Conservation (phyloP, 2,113 vertebrate species). For the Cheilinus undulatus region DNA sequence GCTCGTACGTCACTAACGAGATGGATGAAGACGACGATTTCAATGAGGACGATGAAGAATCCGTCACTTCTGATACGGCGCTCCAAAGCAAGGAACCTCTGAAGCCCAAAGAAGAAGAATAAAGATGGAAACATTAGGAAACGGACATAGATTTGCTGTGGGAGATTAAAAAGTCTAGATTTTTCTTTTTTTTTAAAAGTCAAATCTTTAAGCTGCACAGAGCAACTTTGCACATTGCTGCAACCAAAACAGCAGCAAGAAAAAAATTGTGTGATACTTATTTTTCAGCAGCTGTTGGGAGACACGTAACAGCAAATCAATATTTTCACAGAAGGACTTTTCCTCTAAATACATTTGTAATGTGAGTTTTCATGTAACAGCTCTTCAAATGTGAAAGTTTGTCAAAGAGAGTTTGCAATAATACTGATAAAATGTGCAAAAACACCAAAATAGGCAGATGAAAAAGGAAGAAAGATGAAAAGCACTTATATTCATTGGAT, state of each 20-base stretch:
- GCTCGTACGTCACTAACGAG: conserved; percentile 65
- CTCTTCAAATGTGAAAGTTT: too few relatives aligned
- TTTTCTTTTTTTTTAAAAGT: background rate
- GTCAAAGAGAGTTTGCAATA: too few relatives aligned
- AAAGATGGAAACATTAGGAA: background rate
- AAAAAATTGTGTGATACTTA: too few relatives aligned
- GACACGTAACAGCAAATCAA: too few relatives aligned
- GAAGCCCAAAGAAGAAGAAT: conserved; percentile 14
- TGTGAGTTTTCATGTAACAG: too few relatives aligned
- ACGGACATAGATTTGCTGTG: background rate
- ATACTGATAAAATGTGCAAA: too few relatives aligned
- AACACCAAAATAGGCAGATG: too few relatives aligned
- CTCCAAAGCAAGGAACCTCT: conserved; percentile 37
- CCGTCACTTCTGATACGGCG: background rate
- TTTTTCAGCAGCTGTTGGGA: too few relatives aligned
- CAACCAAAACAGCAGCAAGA: background rate
- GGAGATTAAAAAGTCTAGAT: background rate
- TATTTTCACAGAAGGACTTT: background rate
- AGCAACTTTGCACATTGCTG: conserved; percentile 10
- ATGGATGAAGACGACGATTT: background rate
- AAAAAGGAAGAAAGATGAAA: background rate
- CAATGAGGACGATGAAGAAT: conserved; percentile 10
- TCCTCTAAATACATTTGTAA: background rate
- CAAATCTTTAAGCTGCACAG: background rate
- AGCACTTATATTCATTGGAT: background rate